Percentiles rank a stretch among this genome's conserved stretches.
Conservation (phyloP, 37 sponge, comb jelly and placozoan genomes). For the Halisarca cf. caerulea region DNA sequence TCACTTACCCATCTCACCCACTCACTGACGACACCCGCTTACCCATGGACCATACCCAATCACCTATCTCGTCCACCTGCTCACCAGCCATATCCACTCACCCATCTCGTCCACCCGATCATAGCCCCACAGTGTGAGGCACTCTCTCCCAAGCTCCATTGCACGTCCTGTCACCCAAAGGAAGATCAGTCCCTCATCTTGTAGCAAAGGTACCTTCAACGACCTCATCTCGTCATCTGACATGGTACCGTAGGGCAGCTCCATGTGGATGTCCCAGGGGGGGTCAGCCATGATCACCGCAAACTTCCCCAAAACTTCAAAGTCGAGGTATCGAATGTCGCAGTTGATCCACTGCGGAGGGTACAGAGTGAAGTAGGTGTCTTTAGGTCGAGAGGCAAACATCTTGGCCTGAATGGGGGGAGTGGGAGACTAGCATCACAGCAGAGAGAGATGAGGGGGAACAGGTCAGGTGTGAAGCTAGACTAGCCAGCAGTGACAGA, state of each 20-base stretch:
- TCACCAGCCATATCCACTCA: not conserved
- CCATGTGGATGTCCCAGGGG: conserved; percentile 99
- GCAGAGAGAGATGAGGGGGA: no score
- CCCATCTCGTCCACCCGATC: conserved; percentile 83
- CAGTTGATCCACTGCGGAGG: conserved; percentile 92
- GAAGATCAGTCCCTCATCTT: conserved; percentile 94
- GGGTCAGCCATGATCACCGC: conserved; percentile 98
- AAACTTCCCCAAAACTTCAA: conserved; percentile 83
- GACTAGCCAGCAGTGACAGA: no score
- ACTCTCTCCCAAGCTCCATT: conserved; percentile 95
- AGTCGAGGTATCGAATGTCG: conserved; percentile 80
- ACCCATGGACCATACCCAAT: no score
- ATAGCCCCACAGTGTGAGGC: conserved; percentile 94
- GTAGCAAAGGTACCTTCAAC: conserved; percentile 83
- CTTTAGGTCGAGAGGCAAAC: conserved; percentile 4
- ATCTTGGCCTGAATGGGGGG: not conserved
- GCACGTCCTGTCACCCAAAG: conserved; percentile 98
- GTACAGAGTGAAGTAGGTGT: conserved; percentile 35
- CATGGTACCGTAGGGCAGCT: conserved; percentile 97
- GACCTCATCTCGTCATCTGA: conserved; percentile 96
- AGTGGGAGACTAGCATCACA: no score
- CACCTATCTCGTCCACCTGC: no score
- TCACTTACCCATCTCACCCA: no score
- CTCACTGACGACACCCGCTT: no score
- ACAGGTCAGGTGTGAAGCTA: no score